Percentiles rank a stretch among this genome's conserved stretches.
Evolutionary conservation across 2,888 invertebrate species (phyloP).

Genomic region (Dryadula phaetusa): DNA sequence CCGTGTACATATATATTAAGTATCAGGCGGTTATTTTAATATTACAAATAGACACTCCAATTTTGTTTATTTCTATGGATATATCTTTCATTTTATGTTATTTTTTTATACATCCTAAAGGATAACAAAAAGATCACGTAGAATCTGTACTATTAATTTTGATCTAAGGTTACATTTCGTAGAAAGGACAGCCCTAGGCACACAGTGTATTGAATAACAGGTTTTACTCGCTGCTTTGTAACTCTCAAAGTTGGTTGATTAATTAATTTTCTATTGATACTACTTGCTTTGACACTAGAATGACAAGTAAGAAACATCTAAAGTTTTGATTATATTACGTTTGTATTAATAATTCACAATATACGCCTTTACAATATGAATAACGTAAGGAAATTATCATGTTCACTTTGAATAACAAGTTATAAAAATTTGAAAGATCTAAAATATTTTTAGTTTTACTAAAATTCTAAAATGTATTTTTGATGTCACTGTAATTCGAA

Average conservation of each 20-base stretch:
- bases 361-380: background rate
- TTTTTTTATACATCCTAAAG: no score
- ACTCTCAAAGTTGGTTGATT: constrained; percentile 28
- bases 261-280: constrained; percentile 35
- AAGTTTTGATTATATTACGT: constrained; percentile 14
- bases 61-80: no score
- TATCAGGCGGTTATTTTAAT: no score
- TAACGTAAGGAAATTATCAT: background rate
- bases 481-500: no score
- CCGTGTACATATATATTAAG: no score
- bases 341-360: background rate
- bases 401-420: no score
- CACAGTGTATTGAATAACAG: constrained; percentile 35
- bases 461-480: no score
- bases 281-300: constrained; percentile 11
- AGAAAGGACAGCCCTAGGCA: constrained; percentile 7
- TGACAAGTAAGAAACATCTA: constrained; percentile 3
- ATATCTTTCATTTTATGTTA: no score
- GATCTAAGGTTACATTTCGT: background rate
- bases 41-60: no score
- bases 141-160: no score
- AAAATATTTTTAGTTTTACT: no score
- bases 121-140: background rate
- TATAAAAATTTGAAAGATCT: no score
- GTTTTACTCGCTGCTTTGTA: constrained; percentile 28